Base-by-base conservation (phyloP, 2,113 vertebrate genomes). In the Orcinus orca region DNA sequence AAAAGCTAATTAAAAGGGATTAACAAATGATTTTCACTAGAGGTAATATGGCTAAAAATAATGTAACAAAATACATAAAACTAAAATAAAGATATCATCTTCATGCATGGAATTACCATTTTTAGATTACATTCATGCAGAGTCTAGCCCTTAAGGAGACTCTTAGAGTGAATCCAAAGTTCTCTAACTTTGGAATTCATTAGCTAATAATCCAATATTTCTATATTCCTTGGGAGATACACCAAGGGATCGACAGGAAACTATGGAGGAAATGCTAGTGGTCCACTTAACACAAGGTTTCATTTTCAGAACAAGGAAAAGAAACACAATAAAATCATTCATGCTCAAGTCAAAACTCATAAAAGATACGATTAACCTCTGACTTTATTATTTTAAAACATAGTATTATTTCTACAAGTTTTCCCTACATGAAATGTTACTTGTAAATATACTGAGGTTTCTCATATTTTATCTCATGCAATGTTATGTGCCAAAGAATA, bases 1-100 rank as follows among this genome's bases (percentile, higher is more conserved):
- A 86, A 85, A 96, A 84, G 67, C 65, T 90, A 94, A 83, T 79
- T 91, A 65, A 91, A 82, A 90, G 17, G 23, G 21, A 74, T 87
- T 90, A 91, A 77, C 21, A 91, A 47, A 68, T 36, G 21, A 90
- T 63, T 96, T 81, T 67, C 83, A 55, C 25, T 95, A 3, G 47
- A 5, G 12, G 10, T 58, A 74, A 74, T 58, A 87, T 62, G 25
- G 47, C 31, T 84, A 84, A 77, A 93, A 93, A 20, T 76, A 77
- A 85, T 60, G 50, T 60, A 92, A 82, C 20, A 62, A 97, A 95
- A 96, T 55, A 17, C 15, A 65, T 29, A 58, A 91, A 84, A 50
- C 14, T 13, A 15, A 68, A 67, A 47, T 80, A 65, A 93, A 76
- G 36, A 81, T 4, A 82, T 26, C 1, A 92, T 71, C 82, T 70